Evolutionary conservation across 2,797 vertebrate species (phyloP).

Genomic region (Cynodonichthys magdalenae): DNA sequence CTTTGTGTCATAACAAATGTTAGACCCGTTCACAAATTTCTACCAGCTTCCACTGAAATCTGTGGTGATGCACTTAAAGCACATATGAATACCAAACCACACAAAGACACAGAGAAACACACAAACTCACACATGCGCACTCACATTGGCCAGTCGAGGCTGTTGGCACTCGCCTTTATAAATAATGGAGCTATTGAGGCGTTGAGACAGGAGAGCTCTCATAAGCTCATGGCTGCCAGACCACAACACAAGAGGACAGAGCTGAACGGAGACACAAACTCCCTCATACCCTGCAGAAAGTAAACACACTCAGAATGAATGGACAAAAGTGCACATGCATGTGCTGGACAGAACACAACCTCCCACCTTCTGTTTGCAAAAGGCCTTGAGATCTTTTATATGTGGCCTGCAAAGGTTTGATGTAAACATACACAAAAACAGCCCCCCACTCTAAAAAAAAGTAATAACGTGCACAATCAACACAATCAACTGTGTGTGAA

Average conservation of each 20-base stretch:
- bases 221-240: constrained; percentile 59
- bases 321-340: constrained; percentile 42
- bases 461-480: constrained; percentile 7
- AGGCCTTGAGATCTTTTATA: constrained; percentile 2
- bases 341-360: constrained; percentile 7
- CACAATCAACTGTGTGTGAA: not conserved
- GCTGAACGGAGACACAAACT: constrained; percentile 52
- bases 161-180: constrained; percentile 58
- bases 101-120: constrained; percentile 21
- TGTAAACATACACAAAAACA: not conserved
- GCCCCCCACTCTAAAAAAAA: not conserved
- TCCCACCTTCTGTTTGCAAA: constrained; percentile 16
- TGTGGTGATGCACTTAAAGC: constrained; percentile 14
- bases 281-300: constrained; percentile 48
- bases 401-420: constrained; percentile 12
- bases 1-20: not conserved
- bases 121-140: constrained; percentile 17
- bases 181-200: constrained; percentile 75
- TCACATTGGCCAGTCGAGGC: constrained; percentile 25
- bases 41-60: not conserved
- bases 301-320: constrained; percentile 43
- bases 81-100: constrained; percentile 12
- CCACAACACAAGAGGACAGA: constrained; percentile 61
- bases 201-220: constrained; percentile 66
- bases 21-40: not conserved